Base-by-base conservation (phyloP, 1,140 invertebrate species). In the Lucilia cuprina region DNA sequence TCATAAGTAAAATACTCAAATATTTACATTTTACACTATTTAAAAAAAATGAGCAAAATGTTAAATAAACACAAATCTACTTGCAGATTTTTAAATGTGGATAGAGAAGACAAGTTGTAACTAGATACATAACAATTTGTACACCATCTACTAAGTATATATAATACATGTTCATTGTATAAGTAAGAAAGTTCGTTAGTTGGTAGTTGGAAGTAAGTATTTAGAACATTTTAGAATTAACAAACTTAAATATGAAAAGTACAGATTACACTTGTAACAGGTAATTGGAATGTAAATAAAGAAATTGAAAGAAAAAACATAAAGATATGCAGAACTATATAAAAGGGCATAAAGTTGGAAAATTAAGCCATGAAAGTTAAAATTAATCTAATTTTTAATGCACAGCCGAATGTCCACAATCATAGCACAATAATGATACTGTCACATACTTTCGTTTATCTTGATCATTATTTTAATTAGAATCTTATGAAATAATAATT, bases 241-340 rank as follows among this genome's bases (percentile, higher is more conserved):
- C 65, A 70, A 70, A 70, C 65, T 70, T 70, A 70, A 70, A 70
- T 70, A 70, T 70, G 19, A 70, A 70, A 25, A 70, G 65, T 70
- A 19, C 17, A 70, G 65, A 70, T 70, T 70, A 70, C 65, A 70
- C 65, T 70, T 70, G 65, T 70, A 70, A 70, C 65, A 70, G 65
- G 65, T 70, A 70, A 70, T 70, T 70, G 65, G 25, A 70, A 70
- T 70, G 65, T 70, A 70, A 70, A 70, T 70, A 70, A 70, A 70
- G 65, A 19, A 10, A 70, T 60, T 7, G 5, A 17, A 60, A n/a
- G n/a, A n/a, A 60, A 17, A 17, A 60, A 60, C 55, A 60, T 17
- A 17, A 60, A 60, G 13, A 17, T 14, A 8, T 1, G n/a, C 55
- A n/a, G 13, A 60, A 60, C 14, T 17, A 60, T 14, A 60, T 2